These are phyloP conservation scores for Aplochiton taeniatus DNA, from an alignment of 2,797 vertebrate species.

Conservation along the genomic window DNA sequence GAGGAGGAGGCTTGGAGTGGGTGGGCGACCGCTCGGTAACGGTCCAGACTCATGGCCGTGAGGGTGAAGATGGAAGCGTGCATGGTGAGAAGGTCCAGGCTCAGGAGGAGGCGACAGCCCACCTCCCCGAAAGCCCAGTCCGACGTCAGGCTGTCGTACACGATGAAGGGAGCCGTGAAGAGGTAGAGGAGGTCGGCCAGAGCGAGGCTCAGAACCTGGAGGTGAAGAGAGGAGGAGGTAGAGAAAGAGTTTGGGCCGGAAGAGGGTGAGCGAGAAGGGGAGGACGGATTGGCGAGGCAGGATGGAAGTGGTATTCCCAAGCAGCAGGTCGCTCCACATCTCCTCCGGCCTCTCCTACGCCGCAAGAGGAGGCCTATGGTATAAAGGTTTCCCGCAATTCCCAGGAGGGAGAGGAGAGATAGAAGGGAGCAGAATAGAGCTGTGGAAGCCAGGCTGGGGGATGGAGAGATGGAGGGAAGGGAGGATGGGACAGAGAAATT, in stretches of 20 bases:
- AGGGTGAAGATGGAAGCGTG: slow-evolving; percentile 88
- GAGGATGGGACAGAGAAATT: slow-evolving; percentile 69
- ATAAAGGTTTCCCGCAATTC: slow-evolving; percentile 83
- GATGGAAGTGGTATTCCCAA: slow-evolving; percentile 52
- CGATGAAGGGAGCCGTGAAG: slow-evolving; percentile 84
- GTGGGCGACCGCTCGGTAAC: slow-evolving; percentile 80
- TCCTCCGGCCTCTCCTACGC: slow-evolving; percentile 67
- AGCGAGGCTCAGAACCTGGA: slow-evolving; percentile 85
- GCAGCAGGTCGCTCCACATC: slow-evolving; percentile 62
- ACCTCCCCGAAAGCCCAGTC: slow-evolving; percentile 85
- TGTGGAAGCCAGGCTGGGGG: slow-evolving; percentile 77
- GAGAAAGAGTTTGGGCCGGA: slow-evolving; percentile 67
- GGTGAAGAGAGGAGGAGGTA: slow-evolving; percentile 78
- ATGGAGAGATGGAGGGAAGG: slow-evolving; percentile 70
- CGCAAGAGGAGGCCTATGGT: slow-evolving; percentile 78
- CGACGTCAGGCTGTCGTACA: slow-evolving; percentile 81
- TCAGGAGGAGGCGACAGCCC: slow-evolving; percentile 83
- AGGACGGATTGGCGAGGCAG: slow-evolving; percentile 64
- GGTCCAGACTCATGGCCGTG: slow-evolving; percentile 83
- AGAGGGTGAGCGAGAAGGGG: slow-evolving; percentile 58
- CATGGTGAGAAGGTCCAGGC: slow-evolving; percentile 87
- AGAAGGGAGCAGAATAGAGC: slow-evolving; percentile 79
- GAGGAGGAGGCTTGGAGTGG: slow-evolving; percentile 79
- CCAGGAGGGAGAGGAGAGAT: slow-evolving; percentile 79
- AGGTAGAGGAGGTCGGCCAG: slow-evolving; percentile 86